Evolutionary conservation across 2,113 vertebrate genomes (phyloP).

Genomic region (Lepus americanus): DNA sequence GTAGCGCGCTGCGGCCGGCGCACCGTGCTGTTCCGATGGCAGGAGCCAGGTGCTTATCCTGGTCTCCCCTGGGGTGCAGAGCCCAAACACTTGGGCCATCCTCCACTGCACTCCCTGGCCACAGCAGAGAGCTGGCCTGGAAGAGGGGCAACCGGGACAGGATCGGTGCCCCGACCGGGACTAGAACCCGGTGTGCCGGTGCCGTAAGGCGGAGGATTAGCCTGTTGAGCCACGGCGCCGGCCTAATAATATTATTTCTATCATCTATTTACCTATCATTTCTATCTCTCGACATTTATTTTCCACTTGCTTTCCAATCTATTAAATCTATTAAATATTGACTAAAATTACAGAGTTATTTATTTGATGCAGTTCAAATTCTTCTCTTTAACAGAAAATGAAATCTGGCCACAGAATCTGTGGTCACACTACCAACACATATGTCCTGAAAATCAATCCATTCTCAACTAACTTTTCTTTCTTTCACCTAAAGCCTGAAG

Average conservation of each 20-base stretch:
- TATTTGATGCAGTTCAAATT: background rate
- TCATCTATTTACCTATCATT: background rate
- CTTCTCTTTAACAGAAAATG: background rate
- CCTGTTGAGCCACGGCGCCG: too few species aligned
- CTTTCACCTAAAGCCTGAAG: slow-evolving; percentile 85
- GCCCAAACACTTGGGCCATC: too few species aligned
- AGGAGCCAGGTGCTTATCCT: too few species aligned
- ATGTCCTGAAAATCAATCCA: background rate
- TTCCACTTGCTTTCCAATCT: background rate
- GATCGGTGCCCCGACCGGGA: too few species aligned
- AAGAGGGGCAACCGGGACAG: too few species aligned
- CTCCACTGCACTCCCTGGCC: too few species aligned
- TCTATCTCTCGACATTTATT: background rate
- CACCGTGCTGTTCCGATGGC: too few species aligned
- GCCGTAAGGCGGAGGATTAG: too few species aligned
- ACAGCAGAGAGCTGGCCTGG: too few species aligned
- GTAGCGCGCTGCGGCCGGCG: too few species aligned
- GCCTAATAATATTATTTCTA: slow-evolving; percentile 7
- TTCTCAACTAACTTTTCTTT: slow-evolving; percentile 57
- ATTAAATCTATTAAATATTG: background rate
- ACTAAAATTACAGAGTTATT: background rate
- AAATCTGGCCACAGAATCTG: background rate
- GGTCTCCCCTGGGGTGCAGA: too few species aligned
- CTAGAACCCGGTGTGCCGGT: too few species aligned
- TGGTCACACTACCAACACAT: background rate